Evolutionary conservation across 2,113 vertebrate genomes (phyloP), one percentile per base, ranked within the genome.

Genomic region (Myodes glareolus): DNA sequence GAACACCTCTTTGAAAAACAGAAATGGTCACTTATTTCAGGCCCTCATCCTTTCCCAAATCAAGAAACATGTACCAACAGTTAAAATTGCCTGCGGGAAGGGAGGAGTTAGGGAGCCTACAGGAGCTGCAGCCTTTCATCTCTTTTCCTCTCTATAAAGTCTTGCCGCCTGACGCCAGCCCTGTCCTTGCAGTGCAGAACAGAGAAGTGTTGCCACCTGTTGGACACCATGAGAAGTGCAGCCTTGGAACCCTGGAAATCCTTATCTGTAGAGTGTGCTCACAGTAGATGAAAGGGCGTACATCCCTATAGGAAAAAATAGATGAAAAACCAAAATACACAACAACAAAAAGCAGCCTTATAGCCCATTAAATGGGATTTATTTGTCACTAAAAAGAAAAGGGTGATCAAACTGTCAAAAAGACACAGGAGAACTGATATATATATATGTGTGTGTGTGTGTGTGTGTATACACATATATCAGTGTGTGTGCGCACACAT

Each of bases 181-280:
- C 25, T 27, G 21, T 23, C 85, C 16, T 78, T 82, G 17, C 29
- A 72, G 68, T 47, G 76, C 42, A 95, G 73, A n/a, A 55, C 2
- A 90, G 19, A 92, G 25, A 5, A 2, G 36, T 94, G 93, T 91
- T 77, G 96, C 97, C 88, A 80, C 88, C 94, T 97, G 72, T 63
- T 89, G 96, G 95, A 11, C 58, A 67, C 65, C 2, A 1, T 45
- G 12, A 67, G 42, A 76, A n/a, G 7, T 94, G 76, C 92, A 95
- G 47, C 50, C 33, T 45, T 45, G 58, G 29, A 78, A 27, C 67
- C n/a, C 17, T 29, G 85, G 45, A 39, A 81, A 33, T 27, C n/a
- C 12, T 52, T 31, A 14, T 88, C 55, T 31, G 31, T 29, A 42
- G 39, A n/a, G 21, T 4, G 3, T 23, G 33, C 33, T 42, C 19